phyloP scores from a whole-genome alignment of 2,113 vertebrate species.

The Anoplopoma fimbria region DNA sequence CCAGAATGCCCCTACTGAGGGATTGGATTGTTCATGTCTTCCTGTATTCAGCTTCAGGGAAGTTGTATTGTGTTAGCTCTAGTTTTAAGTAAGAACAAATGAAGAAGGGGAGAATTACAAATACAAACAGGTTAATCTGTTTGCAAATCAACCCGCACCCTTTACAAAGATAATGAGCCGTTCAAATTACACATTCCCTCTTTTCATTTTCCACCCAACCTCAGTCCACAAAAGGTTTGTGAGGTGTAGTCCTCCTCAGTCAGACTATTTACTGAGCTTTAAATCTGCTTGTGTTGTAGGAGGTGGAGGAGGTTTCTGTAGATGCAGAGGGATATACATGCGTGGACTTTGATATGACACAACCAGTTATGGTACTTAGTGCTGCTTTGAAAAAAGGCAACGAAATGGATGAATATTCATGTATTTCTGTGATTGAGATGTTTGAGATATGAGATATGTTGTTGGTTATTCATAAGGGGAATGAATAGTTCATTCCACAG shows the following conservation, averaged over 20 bases:
- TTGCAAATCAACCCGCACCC: background rate
- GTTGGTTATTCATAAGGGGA: background rate
- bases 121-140: too few species aligned
- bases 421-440: background rate
- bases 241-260: too few species aligned
- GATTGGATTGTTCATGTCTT: too few species aligned
- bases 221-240: background rate
- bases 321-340: background rate
- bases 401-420: background rate
- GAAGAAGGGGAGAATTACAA: background rate
- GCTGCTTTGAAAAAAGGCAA: background rate
- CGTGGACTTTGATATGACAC: background rate
- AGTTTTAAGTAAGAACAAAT: background rate
- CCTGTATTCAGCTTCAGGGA: background rate
- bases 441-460: background rate
- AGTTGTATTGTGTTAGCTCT: background rate
- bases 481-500: background rate
- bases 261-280: slow-evolving; percentile 1
- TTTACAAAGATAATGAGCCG: slow-evolving; percentile 17
- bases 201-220: slow-evolving; percentile 22
- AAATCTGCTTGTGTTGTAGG: background rate
- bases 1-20: slow-evolving; percentile 15
- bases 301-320: slow-evolving; percentile 18
- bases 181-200: slow-evolving; percentile 7
- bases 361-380: too few species aligned